Conservation (phyloP, 2,888 invertebrate species). For the Caenorhabditis becei region DNA sequence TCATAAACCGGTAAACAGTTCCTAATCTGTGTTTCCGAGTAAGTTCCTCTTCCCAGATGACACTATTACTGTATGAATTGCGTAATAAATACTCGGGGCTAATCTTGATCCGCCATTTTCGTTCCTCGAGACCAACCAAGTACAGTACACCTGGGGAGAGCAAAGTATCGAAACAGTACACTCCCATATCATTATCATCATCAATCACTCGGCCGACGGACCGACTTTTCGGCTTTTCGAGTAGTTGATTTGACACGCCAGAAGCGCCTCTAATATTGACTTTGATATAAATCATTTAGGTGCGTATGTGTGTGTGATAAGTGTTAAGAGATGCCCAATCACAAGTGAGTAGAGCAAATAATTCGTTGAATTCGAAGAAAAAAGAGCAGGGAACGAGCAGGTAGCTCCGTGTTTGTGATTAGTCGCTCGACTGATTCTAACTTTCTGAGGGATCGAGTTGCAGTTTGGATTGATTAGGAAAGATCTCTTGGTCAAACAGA, state of each 20-base stretch:
- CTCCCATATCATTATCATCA: not conserved
- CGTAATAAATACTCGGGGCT: slow-evolving; percentile 35
- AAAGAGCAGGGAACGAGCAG: not conserved
- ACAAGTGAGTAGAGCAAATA: slow-evolving; percentile 56
- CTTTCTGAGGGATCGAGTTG: slow-evolving; percentile 18
- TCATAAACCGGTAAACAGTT: slow-evolving; percentile 44
- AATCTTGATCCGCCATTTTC: slow-evolving; percentile 29
- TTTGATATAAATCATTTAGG: slow-evolving; percentile 50
- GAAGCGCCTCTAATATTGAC: slow-evolving; percentile 51
- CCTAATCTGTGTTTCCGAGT: slow-evolving; percentile 29
- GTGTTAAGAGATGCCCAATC: slow-evolving; percentile 63
- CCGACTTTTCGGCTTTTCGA: slow-evolving; percentile 9
- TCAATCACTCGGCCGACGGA: not conserved
- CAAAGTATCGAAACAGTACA: slow-evolving; percentile 33
- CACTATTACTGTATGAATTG: slow-evolving; percentile 28
- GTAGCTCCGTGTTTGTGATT: slow-evolving; percentile 45
- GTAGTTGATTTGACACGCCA: slow-evolving; percentile 45
- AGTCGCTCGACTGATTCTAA: slow-evolving; percentile 22
- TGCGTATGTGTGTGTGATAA: slow-evolving; percentile 39
- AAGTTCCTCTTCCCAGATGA: slow-evolving; percentile 24
- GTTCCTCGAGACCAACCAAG: not conserved
- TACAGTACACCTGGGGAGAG: slow-evolving; percentile 22
- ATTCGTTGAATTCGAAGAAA: slow-evolving; percentile 14
- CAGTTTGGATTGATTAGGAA: slow-evolving; percentile 12
- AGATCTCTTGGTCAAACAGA: slow-evolving; percentile 3